These are phyloP conservation scores for Ochotona princeps DNA, from an alignment of 2,113 vertebrate species.

Conservation along the genomic window DNA sequence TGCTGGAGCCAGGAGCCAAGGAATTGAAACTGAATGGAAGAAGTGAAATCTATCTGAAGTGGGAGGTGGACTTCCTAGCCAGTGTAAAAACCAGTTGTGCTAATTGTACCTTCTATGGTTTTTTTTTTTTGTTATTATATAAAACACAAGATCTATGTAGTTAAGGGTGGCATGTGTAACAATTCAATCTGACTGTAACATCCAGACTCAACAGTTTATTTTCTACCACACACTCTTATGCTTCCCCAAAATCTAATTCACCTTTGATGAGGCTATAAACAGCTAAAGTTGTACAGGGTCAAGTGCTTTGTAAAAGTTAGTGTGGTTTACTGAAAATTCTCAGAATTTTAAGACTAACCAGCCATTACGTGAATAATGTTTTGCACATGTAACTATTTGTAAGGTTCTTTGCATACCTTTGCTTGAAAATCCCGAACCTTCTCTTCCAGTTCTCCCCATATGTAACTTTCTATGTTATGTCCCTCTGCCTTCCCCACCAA, in stretches of 20 bases:
- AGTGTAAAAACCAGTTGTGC: too few relatives aligned
- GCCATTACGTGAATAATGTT: not conserved
- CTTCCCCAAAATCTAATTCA: not conserved
- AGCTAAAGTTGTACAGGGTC: not conserved
- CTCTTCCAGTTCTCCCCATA: not conserved
- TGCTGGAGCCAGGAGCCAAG: too few relatives aligned
- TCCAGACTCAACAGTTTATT: slow-evolving; percentile 16
- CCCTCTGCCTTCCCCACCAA: not conserved
- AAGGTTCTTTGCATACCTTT: not conserved
- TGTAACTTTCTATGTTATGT: not conserved
- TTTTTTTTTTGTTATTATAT: not conserved
- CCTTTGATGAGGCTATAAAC: not conserved
- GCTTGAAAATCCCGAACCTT: slow-evolving; percentile 10
- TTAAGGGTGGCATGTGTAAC: not conserved
- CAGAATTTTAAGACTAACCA: not conserved
- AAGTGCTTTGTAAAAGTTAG: not conserved
- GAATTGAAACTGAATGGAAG: too few relatives aligned
- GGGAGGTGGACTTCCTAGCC: too few relatives aligned
- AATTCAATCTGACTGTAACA: not conserved
- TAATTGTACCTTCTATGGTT: too few relatives aligned
- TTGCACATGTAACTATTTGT: not conserved
- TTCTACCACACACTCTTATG: not conserved
- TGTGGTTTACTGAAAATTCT: not conserved
- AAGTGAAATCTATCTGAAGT: too few relatives aligned
- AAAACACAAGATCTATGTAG: not conserved